These are phyloP conservation scores for Diceros bicornis DNA, from an alignment of 2,797 vertebrate species.

Conservation along the genomic window DNA sequence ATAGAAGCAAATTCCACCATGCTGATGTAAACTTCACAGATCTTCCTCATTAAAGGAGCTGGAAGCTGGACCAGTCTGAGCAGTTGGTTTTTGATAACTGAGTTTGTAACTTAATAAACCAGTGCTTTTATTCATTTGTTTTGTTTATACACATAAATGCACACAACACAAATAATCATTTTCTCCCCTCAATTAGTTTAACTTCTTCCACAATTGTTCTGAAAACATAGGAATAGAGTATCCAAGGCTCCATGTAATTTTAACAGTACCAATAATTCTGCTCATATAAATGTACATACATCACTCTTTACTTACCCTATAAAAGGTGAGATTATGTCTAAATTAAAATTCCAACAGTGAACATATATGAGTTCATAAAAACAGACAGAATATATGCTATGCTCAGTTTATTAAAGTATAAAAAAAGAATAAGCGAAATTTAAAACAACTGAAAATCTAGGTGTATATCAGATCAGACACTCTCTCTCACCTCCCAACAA, in stretches of 20 bases:
- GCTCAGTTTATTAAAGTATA: not conserved
- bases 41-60: not conserved
- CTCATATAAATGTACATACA: not conserved
- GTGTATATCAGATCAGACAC: not conserved
- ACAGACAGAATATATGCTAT: not conserved
- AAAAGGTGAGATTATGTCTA: not conserved
- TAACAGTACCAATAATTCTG: constrained; percentile 1
- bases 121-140: not conserved
- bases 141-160: not conserved
- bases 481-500: not conserved
- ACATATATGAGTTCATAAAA: constrained; percentile 22
- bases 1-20: not conserved
- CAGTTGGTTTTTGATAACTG: not conserved
- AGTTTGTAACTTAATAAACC: constrained; percentile 36
- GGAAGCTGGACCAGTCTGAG: not conserved
- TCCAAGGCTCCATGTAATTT: not conserved
- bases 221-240: not conserved
- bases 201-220: not conserved
- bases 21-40: not conserved
- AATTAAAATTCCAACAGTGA: constrained; percentile 43
- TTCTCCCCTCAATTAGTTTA: not conserved
- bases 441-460: not conserved
- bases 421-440: not conserved
- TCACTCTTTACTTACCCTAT: constrained; percentile 11
- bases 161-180: not conserved